Conservation (phyloP, 1,140 invertebrate species). For the Drosophila truncata region DNA sequence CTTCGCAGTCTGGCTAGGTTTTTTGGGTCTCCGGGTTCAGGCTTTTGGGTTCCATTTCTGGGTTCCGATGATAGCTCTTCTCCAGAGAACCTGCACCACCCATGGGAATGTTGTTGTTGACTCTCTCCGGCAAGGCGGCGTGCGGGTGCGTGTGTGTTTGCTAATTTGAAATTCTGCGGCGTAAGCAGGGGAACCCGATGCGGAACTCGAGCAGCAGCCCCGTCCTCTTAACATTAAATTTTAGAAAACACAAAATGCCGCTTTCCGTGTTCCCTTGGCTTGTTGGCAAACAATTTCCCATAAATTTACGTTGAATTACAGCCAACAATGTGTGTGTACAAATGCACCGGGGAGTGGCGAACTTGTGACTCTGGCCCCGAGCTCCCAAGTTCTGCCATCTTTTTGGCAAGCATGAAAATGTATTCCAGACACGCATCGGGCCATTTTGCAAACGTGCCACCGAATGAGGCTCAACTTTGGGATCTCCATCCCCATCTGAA, state of each 20-base stretch:
- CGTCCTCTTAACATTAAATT: conserved; percentile 58
- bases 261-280: conserved; percentile 47
- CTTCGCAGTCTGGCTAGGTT: conserved; percentile 35
- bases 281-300: conserved; percentile 75
- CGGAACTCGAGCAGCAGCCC: conserved; percentile 6
- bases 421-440: conserved; percentile 81
- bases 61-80: conserved; percentile 1
- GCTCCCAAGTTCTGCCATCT: conserved; percentile 38
- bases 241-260: conserved; percentile 79
- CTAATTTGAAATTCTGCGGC: conserved; percentile 61
- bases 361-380: conserved; percentile 36
- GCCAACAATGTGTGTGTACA: conserved; percentile 66
- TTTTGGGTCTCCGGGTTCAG: background rate
- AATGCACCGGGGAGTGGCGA: conserved; percentile 57
- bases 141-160: conserved; percentile 42
- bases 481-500: background rate
- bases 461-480: conserved; percentile 64
- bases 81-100: conserved; percentile 37
- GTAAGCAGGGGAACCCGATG: conserved; percentile 39
- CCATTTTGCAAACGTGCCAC: conserved; percentile 84
- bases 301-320: conserved; percentile 77
- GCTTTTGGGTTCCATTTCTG: background rate
- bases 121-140: background rate
- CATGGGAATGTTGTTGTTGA: conserved; percentile 34
- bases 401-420: conserved; percentile 82